Evolutionary conservation across 2,888 invertebrate genomes (phyloP).

Genomic region (Bursaphelenchus okinawaensis): DNA sequence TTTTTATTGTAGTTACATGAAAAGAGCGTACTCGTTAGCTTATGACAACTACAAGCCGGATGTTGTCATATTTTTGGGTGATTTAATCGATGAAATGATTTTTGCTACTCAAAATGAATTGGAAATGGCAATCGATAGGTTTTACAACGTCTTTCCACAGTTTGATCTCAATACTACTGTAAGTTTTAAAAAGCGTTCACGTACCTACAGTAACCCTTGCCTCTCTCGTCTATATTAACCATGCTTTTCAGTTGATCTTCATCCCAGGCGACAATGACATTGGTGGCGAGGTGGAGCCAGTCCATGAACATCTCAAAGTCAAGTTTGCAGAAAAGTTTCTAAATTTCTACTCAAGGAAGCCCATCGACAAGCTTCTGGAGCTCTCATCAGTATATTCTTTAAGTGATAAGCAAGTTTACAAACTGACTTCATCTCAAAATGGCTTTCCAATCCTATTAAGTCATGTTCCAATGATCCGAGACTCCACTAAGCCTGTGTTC

Average conservation of each 20-base stretch:
- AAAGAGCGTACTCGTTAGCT: slow-evolving; percentile 73
- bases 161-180: background rate
- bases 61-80: slow-evolving; percentile 81
- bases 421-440: background rate
- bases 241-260: slow-evolving; percentile 66
- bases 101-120: slow-evolving; percentile 63
- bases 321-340: slow-evolving; percentile 15
- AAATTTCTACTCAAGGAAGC: background rate
- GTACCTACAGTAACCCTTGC: too few species aligned
- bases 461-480: slow-evolving; percentile 25
- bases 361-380: slow-evolving; percentile 10
- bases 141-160: slow-evolving; percentile 67
- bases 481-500: slow-evolving; percentile 9
- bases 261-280: slow-evolving; percentile 95
- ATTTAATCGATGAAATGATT: slow-evolving; percentile 86
- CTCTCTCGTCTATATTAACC: too few species aligned
- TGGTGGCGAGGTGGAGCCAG: slow-evolving; percentile 73
- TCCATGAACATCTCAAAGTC: slow-evolving; percentile 20
- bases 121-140: slow-evolving; percentile 70
- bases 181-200: too few species aligned
- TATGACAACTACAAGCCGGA: slow-evolving; percentile 72
- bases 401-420: background rate
- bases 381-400: slow-evolving; percentile 2
- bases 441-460: slow-evolving; percentile 22
- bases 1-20: slow-evolving; percentile 73